Base-by-base conservation (phyloP, 1,140 invertebrate genomes). In the Lordiphosa stackelbergi region DNA sequence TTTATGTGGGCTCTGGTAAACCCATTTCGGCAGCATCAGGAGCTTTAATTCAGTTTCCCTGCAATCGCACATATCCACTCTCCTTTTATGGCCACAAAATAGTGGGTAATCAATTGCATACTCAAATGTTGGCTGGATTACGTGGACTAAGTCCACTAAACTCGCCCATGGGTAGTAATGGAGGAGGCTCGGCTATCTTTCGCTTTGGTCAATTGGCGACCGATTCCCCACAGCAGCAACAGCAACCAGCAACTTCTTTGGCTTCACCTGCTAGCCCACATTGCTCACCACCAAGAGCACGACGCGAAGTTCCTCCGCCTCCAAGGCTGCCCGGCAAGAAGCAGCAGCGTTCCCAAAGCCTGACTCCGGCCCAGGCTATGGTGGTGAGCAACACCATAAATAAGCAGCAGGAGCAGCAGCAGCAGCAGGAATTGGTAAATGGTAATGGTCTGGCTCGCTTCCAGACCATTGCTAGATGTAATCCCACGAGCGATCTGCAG, bases 21-120 rank as follows among this genome's bases (percentile, higher is more conserved):
- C 93, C 95, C 1, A 95, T 98, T 70, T 97, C 96, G 0, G 91
- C 92, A 10, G 93, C 93, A 0, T 97, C 96, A 8, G 95, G 95
- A 1, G 96, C 96, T 0, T 90, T 95, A 40, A 96, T 99, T 41
- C 91, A 91, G 49, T 91, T 90, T 61, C 95, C 96, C 2, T 90
- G 91, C 28, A 94, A 95, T 71, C 90, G 95, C 24, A 89, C 91
- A 58, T 92, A 91, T 86, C 93, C 93, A 0, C 85, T 94, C 5
- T 88, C 87, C 13, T 88, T 86, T 19, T 88, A 88, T 46, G 87
- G 86, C 36, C 87, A 86, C 53, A 88, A 88, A 54, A 88, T 87
- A 43, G 84, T 88, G 19, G 87, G 75, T 5, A 86, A 86, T 62
- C 84, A 81, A 36, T 63, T 86, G 13, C 85, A 88, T 47, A 71